phyloP scores from a whole-genome alignment of 2,113 vertebrate genomes.

The Dipodomys stephensi region DNA sequence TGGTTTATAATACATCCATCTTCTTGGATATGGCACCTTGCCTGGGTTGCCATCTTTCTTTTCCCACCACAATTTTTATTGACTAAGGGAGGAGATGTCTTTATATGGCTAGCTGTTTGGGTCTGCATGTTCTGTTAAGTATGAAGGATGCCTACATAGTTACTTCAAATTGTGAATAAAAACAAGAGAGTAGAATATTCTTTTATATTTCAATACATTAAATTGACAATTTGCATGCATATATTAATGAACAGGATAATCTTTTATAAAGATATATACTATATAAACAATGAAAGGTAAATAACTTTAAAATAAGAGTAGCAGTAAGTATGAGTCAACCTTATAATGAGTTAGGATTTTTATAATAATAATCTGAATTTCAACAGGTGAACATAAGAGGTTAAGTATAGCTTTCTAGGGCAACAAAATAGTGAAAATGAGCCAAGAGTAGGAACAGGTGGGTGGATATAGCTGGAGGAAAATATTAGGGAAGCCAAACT shows the following conservation, averaged over 20 bases:
- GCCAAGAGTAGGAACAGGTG: neutral
- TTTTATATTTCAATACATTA: conserved; percentile 26
- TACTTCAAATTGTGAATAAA: conserved; percentile 19
- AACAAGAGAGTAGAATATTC: neutral
- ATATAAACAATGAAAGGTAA: neutral
- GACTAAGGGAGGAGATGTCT: neutral
- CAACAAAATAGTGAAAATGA: neutral
- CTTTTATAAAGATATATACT: neutral
- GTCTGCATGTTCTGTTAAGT: neutral
- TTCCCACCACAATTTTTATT: neutral
- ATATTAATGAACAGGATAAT: conserved; percentile 14
- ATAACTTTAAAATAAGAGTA: neutral
- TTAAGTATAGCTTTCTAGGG: neutral
- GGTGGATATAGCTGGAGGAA: neutral
- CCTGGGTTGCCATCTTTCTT: neutral
- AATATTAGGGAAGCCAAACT: neutral
- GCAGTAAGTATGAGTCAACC: neutral
- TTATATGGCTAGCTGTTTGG: neutral
- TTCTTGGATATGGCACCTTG: neutral
- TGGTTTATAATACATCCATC: neutral
- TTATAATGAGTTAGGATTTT: neutral
- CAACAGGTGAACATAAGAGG: neutral
- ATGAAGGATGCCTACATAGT: neutral
- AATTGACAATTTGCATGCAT: neutral
- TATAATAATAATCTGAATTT: conserved; percentile 36